These are phyloP conservation scores for Lithodes maja DNA, from an alignment of 2,888 invertebrate genomes.

Conservation along the genomic window DNA sequence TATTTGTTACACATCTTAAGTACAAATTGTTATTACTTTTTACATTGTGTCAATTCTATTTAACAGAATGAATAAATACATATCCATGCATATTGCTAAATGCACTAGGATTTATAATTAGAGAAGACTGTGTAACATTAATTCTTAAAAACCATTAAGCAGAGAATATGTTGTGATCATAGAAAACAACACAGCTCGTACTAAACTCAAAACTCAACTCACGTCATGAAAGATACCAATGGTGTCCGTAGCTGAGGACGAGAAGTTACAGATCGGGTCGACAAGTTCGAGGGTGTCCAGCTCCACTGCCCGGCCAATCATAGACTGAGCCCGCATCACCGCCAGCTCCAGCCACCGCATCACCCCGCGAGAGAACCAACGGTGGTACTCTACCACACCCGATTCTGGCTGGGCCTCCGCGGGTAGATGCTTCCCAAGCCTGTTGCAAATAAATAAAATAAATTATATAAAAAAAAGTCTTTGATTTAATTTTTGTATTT, in stretches of 20 bases:
- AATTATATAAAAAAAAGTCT: too few relatives aligned
- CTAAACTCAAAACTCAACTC: not conserved
- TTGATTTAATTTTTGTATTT: not conserved
- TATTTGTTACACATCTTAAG: too few relatives aligned
- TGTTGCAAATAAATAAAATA: not conserved
- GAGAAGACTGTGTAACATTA: too few relatives aligned
- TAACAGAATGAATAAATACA: too few relatives aligned
- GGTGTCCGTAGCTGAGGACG: constrained; percentile 67
- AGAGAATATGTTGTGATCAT: too few relatives aligned
- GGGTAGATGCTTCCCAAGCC: constrained; percentile 53
- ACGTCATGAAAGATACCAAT: constrained; percentile 64
- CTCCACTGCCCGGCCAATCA: constrained; percentile 65
- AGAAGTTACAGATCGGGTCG: constrained; percentile 58
- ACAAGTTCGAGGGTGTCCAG: constrained; percentile 60
- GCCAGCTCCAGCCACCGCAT: constrained; percentile 69
- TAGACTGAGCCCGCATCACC: constrained; percentile 33
- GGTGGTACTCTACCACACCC: constrained; percentile 66
- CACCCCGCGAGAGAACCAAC: constrained; percentile 69
- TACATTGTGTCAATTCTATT: too few relatives aligned
- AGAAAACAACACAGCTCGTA: too few relatives aligned
- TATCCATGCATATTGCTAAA: too few relatives aligned
- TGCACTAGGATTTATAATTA: too few relatives aligned
- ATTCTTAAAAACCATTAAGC: too few relatives aligned
- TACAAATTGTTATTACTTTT: too few relatives aligned
- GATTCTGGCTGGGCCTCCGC: constrained; percentile 56